phyloP scores from a whole-genome alignment of 1,140 invertebrate species.

The Geopemphigus sp. region DNA sequence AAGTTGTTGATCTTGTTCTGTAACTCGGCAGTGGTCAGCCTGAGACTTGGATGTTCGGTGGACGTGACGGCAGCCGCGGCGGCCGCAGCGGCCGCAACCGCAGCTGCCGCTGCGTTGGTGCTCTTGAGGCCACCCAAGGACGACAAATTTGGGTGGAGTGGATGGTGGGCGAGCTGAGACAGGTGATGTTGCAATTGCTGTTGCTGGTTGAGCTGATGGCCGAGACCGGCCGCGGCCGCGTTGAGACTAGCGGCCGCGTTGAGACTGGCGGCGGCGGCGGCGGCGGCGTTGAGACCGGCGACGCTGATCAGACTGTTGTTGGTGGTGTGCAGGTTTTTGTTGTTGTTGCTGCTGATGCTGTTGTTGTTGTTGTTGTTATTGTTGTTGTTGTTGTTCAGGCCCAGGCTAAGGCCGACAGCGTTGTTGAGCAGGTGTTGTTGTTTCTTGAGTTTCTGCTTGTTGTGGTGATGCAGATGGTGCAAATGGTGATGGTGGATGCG shows the following conservation, averaged over 20 bases:
- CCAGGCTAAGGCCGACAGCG: not conserved
- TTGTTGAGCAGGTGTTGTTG: not conserved
- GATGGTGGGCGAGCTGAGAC: not conserved
- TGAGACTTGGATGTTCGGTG: not conserved
- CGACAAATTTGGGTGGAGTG: not conserved
- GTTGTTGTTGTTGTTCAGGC: constrained; percentile 1
- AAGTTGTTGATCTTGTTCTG: constrained; percentile 25
- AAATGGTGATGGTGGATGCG: not conserved
- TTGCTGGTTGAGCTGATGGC: constrained; percentile 9
- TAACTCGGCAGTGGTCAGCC: not conserved
- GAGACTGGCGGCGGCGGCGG: not conserved
- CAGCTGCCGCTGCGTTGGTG: not conserved
- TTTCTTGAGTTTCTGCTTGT: not conserved
- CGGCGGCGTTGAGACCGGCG: not conserved
- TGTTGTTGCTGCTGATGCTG: too few relatives aligned
- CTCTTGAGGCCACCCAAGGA: not conserved
- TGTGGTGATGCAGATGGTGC: not conserved
- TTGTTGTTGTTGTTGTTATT: too few relatives aligned
- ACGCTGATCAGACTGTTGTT: not conserved
- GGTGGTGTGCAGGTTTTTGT: too few relatives aligned
- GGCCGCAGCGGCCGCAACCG: not conserved
- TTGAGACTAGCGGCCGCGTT: not conserved
- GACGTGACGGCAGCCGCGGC: not conserved
- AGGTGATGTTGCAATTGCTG: constrained; percentile 11
- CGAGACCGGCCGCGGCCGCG: not conserved